A percentile compares a stretch with the other conserved stretches of the same genome.
phyloP scores from a whole-genome alignment of 92 coral and sea anemone species.

The Actinostola sp. region DNA sequence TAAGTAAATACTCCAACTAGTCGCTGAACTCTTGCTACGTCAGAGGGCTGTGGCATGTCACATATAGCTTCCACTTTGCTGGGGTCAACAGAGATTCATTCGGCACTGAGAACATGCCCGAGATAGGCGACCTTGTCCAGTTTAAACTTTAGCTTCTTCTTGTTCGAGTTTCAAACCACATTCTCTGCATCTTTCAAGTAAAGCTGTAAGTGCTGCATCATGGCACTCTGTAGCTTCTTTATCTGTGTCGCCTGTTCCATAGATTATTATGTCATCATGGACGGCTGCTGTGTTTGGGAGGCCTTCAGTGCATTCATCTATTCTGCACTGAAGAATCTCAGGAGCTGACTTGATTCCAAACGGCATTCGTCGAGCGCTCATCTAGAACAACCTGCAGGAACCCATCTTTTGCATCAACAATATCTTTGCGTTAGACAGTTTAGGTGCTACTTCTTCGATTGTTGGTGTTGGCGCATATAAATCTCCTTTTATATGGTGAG shows the following conservation, averaged over 20 bases:
- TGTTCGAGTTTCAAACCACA: constrained; percentile 11
- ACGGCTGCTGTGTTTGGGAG: constrained; percentile 27
- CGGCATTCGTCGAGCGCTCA: not conserved
- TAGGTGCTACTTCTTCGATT: not conserved
- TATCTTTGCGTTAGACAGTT: not conserved
- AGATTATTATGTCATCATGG: constrained; percentile 43
- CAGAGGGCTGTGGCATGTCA: constrained; percentile 28
- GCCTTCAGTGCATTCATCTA: constrained; percentile 38
- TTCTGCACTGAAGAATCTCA: constrained; percentile 32
- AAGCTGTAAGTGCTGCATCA: not conserved
- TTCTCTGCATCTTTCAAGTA: not conserved
- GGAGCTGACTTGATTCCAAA: constrained; percentile 17
- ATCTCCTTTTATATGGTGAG: too few species aligned
- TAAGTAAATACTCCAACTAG: constrained; percentile 15
- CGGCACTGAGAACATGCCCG: constrained; percentile 21
- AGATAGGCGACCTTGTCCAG: constrained; percentile 18
- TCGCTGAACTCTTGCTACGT: constrained; percentile 30
- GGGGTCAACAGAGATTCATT: constrained; percentile 33
- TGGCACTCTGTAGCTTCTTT: too few species aligned
- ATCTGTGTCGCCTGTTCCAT: constrained; percentile 25
- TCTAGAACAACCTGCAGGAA: constrained; percentile 25
- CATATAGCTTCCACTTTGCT: constrained; percentile 27
- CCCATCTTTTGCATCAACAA: not conserved
- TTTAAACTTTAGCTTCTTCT: constrained; percentile 18
- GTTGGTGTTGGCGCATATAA: too few species aligned